phyloP scores from a whole-genome alignment of 2,113 vertebrate genomes.

The Scatophagus argus region DNA sequence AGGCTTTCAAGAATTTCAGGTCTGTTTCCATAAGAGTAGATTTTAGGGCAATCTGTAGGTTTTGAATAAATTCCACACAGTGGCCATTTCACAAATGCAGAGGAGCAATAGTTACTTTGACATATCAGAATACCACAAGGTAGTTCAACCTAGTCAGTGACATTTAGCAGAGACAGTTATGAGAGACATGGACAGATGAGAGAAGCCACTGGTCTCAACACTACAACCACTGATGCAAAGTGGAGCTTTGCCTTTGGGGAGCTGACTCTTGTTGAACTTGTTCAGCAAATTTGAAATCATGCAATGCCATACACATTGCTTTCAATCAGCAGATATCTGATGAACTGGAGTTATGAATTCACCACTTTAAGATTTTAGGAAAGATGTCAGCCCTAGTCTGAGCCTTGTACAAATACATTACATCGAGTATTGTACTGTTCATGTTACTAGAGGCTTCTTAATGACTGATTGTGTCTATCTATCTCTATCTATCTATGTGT shows the following conservation, averaged over 20 bases:
- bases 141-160: not conserved
- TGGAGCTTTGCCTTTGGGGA: not conserved
- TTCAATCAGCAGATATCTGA: not conserved
- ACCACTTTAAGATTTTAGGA: not conserved
- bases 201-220: not conserved
- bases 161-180: not conserved
- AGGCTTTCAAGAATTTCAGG: conserved; percentile 16
- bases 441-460: not conserved
- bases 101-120: not conserved
- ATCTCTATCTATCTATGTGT: too few relatives aligned
- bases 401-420: not conserved
- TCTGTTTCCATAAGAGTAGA: conserved; percentile 39
- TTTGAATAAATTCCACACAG: not conserved
- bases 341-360: not conserved
- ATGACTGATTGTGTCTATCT: not conserved
- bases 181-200: not conserved
- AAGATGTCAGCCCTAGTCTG: not conserved
- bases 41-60: conserved; percentile 14
- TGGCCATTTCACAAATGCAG: conserved; percentile 24
- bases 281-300: not conserved
- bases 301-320: not conserved
- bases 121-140: conserved; percentile 10
- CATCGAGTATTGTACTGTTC: not conserved
- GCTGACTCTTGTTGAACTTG: not conserved
- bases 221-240: not conserved